These are phyloP conservation scores for Lateolabrax maculatus DNA, from an alignment of 2,797 vertebrate species.

Conservation along the genomic window DNA sequence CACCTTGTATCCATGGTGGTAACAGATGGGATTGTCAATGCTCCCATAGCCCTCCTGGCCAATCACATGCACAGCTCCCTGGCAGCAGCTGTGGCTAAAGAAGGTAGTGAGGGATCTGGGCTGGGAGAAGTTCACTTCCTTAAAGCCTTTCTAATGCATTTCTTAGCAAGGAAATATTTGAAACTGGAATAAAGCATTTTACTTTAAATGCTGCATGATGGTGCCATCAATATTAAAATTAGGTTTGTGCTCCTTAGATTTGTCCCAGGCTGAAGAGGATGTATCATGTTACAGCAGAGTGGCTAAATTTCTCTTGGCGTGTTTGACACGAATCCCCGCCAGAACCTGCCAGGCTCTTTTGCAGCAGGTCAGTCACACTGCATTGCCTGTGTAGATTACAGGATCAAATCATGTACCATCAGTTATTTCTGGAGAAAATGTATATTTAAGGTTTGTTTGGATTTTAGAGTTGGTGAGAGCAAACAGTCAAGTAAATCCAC, in stretches of 20 bases:
- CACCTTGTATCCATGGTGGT: conserved; percentile 87
- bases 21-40: conserved; percentile 81
- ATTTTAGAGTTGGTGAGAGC: background rate
- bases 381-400: background rate
- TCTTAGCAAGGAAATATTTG: too few relatives aligned
- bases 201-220: background rate
- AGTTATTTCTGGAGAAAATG: background rate
- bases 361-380: conserved; percentile 80
- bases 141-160: background rate
- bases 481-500: background rate
- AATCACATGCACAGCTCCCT: conserved; percentile 87
- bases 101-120: conserved; percentile 69
- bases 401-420: background rate
- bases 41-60: conserved; percentile 85
- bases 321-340: conserved; percentile 81
- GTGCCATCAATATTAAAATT: conserved; percentile 3
- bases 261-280: conserved; percentile 75
- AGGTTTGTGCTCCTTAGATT: conserved; percentile 62
- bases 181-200: background rate
- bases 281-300: conserved; percentile 72
- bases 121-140: background rate
- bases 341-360: conserved; percentile 83
- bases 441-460: background rate
- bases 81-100: conserved; percentile 79
- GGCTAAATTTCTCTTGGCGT: conserved; percentile 82